phyloP scores from a whole-genome alignment of 2,797 vertebrate species.

The Eidolon dupreanum region DNA sequence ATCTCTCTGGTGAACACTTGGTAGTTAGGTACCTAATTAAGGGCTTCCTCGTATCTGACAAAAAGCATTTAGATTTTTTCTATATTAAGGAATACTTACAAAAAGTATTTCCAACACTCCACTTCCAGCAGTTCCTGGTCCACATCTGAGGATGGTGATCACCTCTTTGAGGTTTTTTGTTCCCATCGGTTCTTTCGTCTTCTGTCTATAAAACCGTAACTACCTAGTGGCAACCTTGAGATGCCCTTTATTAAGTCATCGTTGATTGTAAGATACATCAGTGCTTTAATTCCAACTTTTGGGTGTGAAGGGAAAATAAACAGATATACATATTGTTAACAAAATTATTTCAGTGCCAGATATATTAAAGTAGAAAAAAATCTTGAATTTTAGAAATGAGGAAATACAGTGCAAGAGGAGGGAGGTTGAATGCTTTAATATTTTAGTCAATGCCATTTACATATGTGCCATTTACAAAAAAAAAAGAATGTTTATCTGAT shows the following conservation, averaged over 20 bases:
- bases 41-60: neutral
- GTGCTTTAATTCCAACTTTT: neutral
- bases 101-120: neutral
- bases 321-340: neutral
- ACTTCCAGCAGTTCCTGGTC: neutral
- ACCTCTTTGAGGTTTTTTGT: neutral
- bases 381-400: conserved; percentile 23
- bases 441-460: neutral
- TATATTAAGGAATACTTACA: neutral
- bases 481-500: neutral
- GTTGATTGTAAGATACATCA: neutral
- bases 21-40: neutral
- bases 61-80: neutral
- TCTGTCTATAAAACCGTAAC: neutral
- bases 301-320: neutral
- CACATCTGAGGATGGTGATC: neutral
- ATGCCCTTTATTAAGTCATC: neutral
- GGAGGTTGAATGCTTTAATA: neutral
- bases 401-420: neutral
- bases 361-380: neutral
- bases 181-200: neutral
- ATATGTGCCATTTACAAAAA: neutral
- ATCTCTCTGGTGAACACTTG: neutral
- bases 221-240: neutral
- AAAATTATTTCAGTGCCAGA: conserved; percentile 40